Evolutionary conservation across 2,888 invertebrate genomes (phyloP).

Genomic region (Cabera pusaria): DNA sequence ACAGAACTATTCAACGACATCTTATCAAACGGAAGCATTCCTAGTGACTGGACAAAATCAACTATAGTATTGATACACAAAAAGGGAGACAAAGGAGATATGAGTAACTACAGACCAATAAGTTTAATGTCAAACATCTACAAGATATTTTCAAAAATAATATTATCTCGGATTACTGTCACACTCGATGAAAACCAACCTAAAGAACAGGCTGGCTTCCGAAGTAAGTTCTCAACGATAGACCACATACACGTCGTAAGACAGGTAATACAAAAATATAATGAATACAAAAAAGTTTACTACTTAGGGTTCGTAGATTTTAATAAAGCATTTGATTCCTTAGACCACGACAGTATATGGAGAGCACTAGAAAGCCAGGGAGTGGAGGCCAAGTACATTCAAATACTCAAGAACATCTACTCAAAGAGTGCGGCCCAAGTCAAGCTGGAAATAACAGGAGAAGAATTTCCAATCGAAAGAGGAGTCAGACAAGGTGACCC

Average conservation of each 20-base stretch:
- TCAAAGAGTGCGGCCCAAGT: conserved; percentile 25
- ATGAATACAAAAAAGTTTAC: conserved; percentile 24
- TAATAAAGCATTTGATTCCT: conserved; percentile 31
- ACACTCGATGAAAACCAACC: conserved; percentile 13
- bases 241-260: conserved; percentile 26
- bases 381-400: conserved; percentile 26
- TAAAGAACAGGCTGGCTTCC: conserved; percentile 26
- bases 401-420: conserved; percentile 30
- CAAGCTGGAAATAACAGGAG: conserved; percentile 26
- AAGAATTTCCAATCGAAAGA: conserved; percentile 24
- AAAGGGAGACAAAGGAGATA: conserved; percentile 23
- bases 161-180: conserved; percentile 18
- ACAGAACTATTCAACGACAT: neutral
- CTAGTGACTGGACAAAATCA: conserved; percentile 3
- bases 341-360: conserved; percentile 28
- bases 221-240: conserved; percentile 16
- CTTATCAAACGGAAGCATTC: neutral
- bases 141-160: conserved; percentile 22
- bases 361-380: conserved; percentile 26
- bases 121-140: conserved; percentile 19
- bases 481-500: conserved; percentile 30
- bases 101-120: conserved; percentile 21
- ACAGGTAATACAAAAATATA: conserved; percentile 18
- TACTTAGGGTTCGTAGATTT: conserved; percentile 32
- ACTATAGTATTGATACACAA: conserved; percentile 18